Percentiles rank a stretch among this genome's conserved stretches.
phyloP scores from a whole-genome alignment of 2,888 invertebrate genomes.

The Trypoxylon attenuatum region DNA sequence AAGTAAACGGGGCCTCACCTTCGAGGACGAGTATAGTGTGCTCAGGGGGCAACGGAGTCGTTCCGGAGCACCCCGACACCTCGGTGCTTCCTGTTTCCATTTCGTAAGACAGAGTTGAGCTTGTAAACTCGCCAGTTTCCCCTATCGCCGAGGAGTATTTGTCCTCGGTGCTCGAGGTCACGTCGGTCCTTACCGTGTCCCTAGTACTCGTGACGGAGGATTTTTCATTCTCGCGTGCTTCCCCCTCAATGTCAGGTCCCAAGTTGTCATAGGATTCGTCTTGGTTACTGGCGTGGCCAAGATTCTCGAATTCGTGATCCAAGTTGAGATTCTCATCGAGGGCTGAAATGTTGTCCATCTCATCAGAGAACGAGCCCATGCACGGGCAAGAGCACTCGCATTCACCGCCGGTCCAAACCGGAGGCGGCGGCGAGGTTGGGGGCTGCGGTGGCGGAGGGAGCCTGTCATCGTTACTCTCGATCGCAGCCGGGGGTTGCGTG shows the following conservation, averaged over 20 bases:
- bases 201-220: constrained; percentile 13
- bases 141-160: constrained; percentile 32
- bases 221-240: not conserved
- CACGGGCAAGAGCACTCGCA: constrained; percentile 86
- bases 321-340: constrained; percentile 34
- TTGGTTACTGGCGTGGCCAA: no score
- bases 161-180: constrained; percentile 38
- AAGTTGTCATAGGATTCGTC: constrained; percentile 8
- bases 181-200: constrained; percentile 39
- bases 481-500: no score
- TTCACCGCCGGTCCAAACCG: constrained; percentile 80
- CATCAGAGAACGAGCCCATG: constrained; percentile 75
- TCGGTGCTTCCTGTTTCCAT: constrained; percentile 57
- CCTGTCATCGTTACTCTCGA: constrained; percentile 44
- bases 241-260: not conserved
- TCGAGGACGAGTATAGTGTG: constrained; percentile 88
- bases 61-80: constrained; percentile 69
- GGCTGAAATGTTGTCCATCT: constrained; percentile 62
- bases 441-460: constrained; percentile 71
- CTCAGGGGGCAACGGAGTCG: constrained; percentile 78
- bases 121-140: constrained; percentile 36
- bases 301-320: constrained; percentile 26
- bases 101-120: constrained; percentile 51
- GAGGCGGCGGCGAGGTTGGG: constrained; percentile 63
- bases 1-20: constrained; percentile 79